Percentiles rank a stretch among this genome's conserved stretches.
phyloP scores from a whole-genome alignment of 64 coral and sea anemone genomes.

The Anthopleura sola region DNA sequence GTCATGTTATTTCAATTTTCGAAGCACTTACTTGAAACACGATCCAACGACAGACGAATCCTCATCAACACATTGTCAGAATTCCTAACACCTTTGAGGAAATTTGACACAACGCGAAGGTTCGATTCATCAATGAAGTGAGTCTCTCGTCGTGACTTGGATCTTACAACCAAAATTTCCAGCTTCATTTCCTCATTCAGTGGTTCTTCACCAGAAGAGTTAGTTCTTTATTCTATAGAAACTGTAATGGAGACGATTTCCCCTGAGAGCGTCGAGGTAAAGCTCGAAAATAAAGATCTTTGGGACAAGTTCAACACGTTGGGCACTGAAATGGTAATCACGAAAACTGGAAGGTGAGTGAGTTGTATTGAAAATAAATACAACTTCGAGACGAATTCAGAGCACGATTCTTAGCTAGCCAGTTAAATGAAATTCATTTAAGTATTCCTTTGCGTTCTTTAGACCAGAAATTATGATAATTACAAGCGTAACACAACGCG shows the following conservation, averaged over 20 bases:
- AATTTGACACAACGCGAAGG: neutral
- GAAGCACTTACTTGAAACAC: neutral
- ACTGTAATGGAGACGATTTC: neutral
- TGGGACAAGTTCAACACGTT: slow-evolving; percentile 85
- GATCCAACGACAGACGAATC: neutral
- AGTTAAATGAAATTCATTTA: neutral
- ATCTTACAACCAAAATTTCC: neutral
- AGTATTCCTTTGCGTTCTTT: neutral
- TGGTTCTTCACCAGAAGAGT: neutral
- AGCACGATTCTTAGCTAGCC: neutral
- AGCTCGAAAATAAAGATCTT: slow-evolving; percentile 77
- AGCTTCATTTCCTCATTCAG: neutral
- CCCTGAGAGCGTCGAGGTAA: slow-evolving; percentile 32
- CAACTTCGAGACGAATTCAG: neutral
- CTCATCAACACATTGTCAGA: neutral
- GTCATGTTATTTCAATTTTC: neutral
- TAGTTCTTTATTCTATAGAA: neutral
- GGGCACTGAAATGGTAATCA: slow-evolving; percentile 90
- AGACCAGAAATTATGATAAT: neutral
- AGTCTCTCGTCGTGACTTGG: neutral
- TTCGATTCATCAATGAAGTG: neutral
- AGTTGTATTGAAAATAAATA: neutral
- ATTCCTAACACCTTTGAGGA: neutral
- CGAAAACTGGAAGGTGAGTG: slow-evolving; percentile 78
- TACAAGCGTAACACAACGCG: neutral